These are phyloP conservation scores for Crypturellus tataupa DNA, from an alignment of 2,797 vertebrate genomes.

Conservation along the genomic window DNA sequence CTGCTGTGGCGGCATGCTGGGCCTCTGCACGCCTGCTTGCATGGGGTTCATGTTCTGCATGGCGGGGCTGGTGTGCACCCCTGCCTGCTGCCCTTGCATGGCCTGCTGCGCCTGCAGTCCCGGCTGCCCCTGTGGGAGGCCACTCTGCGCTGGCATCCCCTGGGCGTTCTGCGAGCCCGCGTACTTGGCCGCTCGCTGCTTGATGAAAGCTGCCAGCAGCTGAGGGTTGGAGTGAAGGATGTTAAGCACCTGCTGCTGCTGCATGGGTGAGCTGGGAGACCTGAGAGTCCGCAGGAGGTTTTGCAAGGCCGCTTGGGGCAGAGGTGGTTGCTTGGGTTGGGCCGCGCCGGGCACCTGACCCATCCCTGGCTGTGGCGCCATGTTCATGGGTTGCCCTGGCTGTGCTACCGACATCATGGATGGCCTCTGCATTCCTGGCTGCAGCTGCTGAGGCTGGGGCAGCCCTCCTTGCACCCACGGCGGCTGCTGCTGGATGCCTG, in stretches of 20 bases:
- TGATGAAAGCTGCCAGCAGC: constrained; percentile 96
- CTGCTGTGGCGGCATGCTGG: constrained; percentile 80
- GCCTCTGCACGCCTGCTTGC: constrained; percentile 82
- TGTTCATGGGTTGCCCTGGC: constrained; percentile 88
- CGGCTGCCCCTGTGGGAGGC: constrained; percentile 90
- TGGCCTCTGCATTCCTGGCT: constrained; percentile 86
- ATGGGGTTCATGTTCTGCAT: constrained; percentile 84
- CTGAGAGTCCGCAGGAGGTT: constrained; percentile 93
- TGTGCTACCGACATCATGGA: constrained; percentile 85
- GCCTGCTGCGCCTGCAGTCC: constrained; percentile 86
- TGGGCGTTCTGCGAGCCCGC: constrained; percentile 77
- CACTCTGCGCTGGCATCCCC: constrained; percentile 80
- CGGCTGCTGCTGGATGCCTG: constrained; percentile 85
- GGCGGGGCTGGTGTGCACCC: constrained; percentile 80
- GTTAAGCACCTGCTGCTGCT: constrained; percentile 98
- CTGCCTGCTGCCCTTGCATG: constrained; percentile 85
- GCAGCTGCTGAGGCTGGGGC: constrained; percentile 87
- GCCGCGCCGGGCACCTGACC: constrained; percentile 86
- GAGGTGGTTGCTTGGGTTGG: constrained; percentile 82
- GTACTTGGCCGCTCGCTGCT: constrained; percentile 94
- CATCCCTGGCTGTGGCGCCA: constrained; percentile 89
- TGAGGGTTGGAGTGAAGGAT: constrained; percentile 95
- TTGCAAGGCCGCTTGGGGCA: constrained; percentile 94
- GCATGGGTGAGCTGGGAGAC: constrained; percentile 94
- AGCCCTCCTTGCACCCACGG: constrained; percentile 86